Percentiles rank a stretch among this genome's conserved stretches.
phyloP scores from a whole-genome alignment of 2,113 vertebrate species.

The Phoenicopterus ruber region DNA sequence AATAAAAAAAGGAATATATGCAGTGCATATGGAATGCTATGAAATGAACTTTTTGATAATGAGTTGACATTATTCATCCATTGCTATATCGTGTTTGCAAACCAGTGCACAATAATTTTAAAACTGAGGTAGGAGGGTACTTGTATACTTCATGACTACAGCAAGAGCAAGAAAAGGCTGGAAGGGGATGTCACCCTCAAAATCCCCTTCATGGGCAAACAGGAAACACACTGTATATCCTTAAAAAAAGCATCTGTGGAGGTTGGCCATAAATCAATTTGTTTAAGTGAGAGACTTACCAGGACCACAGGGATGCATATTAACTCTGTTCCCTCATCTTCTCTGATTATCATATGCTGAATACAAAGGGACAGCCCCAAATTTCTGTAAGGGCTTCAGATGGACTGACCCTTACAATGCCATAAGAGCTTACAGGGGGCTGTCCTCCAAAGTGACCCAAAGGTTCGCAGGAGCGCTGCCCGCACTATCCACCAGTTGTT shows the following conservation, averaged over 20 bases:
- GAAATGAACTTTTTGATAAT: background rate
- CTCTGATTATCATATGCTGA: fast-evolving
- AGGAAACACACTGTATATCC: background rate
- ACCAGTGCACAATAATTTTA: background rate
- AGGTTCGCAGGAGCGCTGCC: background rate
- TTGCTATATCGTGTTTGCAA: background rate
- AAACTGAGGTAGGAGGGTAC: background rate
- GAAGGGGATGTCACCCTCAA: background rate
- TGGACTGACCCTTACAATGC: background rate
- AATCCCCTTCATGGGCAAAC: background rate
- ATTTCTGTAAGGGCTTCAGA: background rate
- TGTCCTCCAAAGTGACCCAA: background rate
- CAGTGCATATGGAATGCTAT: background rate
- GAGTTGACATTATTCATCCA: background rate
- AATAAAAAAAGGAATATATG: background rate
- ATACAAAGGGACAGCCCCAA: background rate
- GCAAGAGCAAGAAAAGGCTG: background rate
- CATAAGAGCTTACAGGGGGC: background rate
- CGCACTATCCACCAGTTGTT: background rate
- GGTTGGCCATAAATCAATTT: background rate
- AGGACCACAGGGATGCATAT: background rate
- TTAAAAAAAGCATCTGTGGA: background rate
- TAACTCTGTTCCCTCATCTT: background rate
- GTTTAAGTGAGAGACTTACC: background rate
- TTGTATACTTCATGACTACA: background rate